Evolutionary conservation across 2,888 invertebrate genomes (phyloP), one percentile per base, ranked within the genome.

Genomic region (Ennomos fuscantarius): DNA sequence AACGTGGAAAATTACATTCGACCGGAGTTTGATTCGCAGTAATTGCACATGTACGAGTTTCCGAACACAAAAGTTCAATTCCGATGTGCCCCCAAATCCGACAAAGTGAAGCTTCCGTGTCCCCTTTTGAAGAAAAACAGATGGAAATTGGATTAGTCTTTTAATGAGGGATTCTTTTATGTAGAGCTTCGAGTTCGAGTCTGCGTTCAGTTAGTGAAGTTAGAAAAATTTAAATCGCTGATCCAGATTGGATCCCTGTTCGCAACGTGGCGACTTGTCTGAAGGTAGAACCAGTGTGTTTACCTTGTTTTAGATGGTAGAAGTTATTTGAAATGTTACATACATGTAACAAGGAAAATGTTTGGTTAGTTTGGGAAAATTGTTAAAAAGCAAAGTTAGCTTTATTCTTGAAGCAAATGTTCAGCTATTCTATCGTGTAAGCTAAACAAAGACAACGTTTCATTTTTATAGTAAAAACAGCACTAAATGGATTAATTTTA

Each of bases 21-120:
- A 66, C 70, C 66, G 72, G 70, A 72, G 75, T 76, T 60, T 74
- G 73, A 79, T 75, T 75, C 75, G 62, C 64, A 57, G 77, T 77
- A 78, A 81, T 79, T 79, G 75, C 74, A 74, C 68, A 70, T 79
- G 70, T 62, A 61, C 58, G 62, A 58, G 46, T 60, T 62, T 58
- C 40, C 56, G 48, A 60, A 61, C 70, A 72, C 66, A 72, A 69
- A 74, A 70, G 70, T 66, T 64, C 63, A 48, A 62, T 63, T 47
- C 55, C 48, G 46, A 53, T 50, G 53, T 56, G 50, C 59, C 46
- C 53, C 37, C 36, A 57, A 65, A 69, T 65, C 65, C 56, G 42
- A 10, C 50, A 42, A 49, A 60, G 51, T 47, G 50, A 33, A 37
- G 39, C 43, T 33, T 45, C 9, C 40, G 32, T 42, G 41, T 46